phyloP scores from a whole-genome alignment of 1,140 invertebrate species.

The Drosophila virilis region DNA sequence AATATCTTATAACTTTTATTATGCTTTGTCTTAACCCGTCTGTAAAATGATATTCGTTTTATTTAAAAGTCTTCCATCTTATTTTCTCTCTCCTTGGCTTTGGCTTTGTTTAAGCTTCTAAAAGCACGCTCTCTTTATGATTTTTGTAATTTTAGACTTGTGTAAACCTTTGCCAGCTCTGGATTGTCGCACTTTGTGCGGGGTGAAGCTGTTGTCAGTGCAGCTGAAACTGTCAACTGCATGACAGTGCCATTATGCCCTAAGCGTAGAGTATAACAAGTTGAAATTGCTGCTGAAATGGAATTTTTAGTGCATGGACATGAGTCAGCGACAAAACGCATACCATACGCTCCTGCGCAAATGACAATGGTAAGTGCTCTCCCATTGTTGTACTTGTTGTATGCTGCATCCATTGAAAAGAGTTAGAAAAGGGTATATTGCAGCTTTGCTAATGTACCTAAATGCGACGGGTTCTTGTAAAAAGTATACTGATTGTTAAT shows the following conservation, averaged over 20 bases:
- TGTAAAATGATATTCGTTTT: not conserved
- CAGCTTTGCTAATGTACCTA: not conserved
- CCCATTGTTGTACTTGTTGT: conserved; percentile 16
- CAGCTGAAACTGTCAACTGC: conserved; percentile 25
- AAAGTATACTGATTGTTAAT: too few species aligned
- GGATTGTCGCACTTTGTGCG: conserved; percentile 16
- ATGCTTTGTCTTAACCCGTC: not conserved
- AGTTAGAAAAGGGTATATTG: not conserved
- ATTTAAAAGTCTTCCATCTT: not conserved
- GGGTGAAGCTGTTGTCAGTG: conserved; percentile 27
- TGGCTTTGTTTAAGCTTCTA: conserved; percentile 12
- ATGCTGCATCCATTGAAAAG: not conserved
- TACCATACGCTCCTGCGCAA: conserved; percentile 55
- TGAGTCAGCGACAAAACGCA: conserved; percentile 60
- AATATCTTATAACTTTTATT: not conserved
- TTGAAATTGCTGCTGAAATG: conserved; percentile 71
- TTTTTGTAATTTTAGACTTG: conserved; percentile 33
- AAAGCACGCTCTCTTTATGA: conserved; percentile 13
- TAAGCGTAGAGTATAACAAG: conserved; percentile 61
- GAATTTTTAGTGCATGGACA: conserved; percentile 76
- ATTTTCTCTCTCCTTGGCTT: not conserved
- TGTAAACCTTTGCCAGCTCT: conserved; percentile 17
- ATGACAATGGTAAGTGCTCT: conserved; percentile 72
- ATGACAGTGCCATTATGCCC: conserved; percentile 55
- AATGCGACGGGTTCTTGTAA: too few species aligned